Conservation (phyloP, 2,888 invertebrate genomes). For the Cheilosia vernalis region DNA sequence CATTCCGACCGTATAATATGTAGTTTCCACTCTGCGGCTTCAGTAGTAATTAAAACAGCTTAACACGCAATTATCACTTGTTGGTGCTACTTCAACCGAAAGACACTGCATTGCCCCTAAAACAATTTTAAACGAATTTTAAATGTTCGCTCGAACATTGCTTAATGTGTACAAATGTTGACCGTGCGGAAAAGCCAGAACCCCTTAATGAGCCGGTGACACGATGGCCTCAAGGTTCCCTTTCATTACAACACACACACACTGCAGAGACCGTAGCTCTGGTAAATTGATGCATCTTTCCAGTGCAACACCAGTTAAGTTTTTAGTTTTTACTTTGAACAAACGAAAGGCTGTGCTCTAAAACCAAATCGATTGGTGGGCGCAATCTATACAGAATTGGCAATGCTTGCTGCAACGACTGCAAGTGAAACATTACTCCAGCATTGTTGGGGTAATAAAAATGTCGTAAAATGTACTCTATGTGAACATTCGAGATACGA, state of each 20-base stretch:
- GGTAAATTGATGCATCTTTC: slow-evolving; percentile 44
- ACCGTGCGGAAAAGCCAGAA: slow-evolving; percentile 32
- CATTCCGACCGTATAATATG: not conserved
- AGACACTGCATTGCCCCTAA: slow-evolving; percentile 3
- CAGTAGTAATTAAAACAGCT: slow-evolving; percentile 23
- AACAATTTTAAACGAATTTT: slow-evolving; percentile 5
- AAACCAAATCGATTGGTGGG: slow-evolving; percentile 24
- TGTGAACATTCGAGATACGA: slow-evolving; percentile 54
- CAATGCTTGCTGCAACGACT: not conserved
- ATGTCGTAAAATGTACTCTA: slow-evolving; percentile 58
- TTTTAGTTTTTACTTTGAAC: slow-evolving; percentile 25
- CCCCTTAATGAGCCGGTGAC: slow-evolving; percentile 8
- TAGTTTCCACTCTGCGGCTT: not conserved
- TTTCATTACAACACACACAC: not conserved
- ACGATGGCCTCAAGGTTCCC: slow-evolving; percentile 4
- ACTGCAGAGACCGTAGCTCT: not conserved
- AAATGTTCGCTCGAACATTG: not conserved
- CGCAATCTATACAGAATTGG: not conserved
- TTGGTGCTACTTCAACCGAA: not conserved
- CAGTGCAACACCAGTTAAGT: slow-evolving; percentile 37
- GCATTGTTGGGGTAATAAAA: slow-evolving; percentile 63
- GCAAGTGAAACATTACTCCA: slow-evolving; percentile 47
- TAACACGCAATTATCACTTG: slow-evolving; percentile 37
- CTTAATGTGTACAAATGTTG: slow-evolving; percentile 13
- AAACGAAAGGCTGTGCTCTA: not conserved